phyloP scores from a whole-genome alignment of 2,888 invertebrate species.

The Caenorhabditis virilis region DNA sequence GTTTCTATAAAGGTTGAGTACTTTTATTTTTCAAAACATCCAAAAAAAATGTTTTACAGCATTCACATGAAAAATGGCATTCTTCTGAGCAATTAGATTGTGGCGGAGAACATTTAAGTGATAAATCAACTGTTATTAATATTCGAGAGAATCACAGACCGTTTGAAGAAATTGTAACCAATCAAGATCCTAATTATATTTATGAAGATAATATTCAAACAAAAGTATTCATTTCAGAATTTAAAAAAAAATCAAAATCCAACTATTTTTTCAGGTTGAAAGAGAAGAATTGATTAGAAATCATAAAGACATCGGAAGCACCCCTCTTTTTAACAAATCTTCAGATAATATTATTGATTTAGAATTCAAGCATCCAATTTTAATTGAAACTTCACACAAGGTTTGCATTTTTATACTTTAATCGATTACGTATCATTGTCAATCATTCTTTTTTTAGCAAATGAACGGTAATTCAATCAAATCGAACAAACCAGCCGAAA shows the following conservation, averaged over 20 bases:
- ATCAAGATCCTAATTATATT: conserved; percentile 9
- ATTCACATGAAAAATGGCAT: conserved; percentile 28
- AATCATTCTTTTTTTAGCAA: neutral
- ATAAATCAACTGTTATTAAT: no score
- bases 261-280: conserved; percentile 19
- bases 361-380: conserved; percentile 34
- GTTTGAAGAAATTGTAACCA: neutral
- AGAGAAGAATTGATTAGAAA: conserved; percentile 6
- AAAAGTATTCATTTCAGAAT: conserved; percentile 2
- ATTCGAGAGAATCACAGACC: conserved; percentile 10
- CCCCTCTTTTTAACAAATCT: conserved; percentile 21
- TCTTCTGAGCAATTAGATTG: conserved; percentile 29
- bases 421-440: neutral
- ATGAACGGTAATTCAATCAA: neutral
- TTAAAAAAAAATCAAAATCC: neutral
- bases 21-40: neutral
- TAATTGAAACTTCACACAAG: conserved; percentile 15
- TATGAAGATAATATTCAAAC: conserved; percentile 18
- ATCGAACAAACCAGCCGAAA: neutral
- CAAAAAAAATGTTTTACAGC: conserved; percentile 7
- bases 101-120: no score
- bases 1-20: conserved; percentile 28
- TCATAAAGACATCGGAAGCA: neutral
- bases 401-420: neutral
- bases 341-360: conserved; percentile 43